These are phyloP conservation scores for Diadophis punctatus DNA, from an alignment of 2,113 vertebrate genomes.

Conservation along the genomic window DNA sequence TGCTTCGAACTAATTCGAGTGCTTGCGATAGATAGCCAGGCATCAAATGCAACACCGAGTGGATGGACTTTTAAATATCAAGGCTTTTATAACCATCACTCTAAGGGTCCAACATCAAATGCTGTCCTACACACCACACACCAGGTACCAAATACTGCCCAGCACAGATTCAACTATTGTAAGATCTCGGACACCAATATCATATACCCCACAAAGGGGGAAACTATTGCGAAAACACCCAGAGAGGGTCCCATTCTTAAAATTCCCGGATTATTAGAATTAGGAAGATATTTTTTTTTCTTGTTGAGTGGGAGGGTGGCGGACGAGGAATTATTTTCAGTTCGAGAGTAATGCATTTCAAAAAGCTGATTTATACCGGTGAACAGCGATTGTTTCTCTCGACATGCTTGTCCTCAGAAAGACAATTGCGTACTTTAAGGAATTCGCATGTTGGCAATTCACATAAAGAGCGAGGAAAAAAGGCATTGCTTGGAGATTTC, in stretches of 20 bases:
- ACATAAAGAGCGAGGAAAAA: neutral
- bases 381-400: neutral
- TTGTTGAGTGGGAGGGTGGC: neutral
- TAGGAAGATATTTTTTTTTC: neutral
- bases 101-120: neutral
- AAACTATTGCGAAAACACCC: neutral
- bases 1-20: neutral
- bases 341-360: neutral
- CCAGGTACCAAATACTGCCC: neutral
- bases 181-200: neutral
- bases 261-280: neutral
- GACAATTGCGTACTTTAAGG: accelerated
- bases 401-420: neutral
- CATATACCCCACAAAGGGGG: neutral
- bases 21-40: neutral
- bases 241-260: neutral
- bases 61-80: neutral
- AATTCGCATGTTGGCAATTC: conserved; percentile 9
- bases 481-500: neutral
- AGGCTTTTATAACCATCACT: neutral
- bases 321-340: neutral
- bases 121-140: neutral
- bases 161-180: neutral
- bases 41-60: neutral
- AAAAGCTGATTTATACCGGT: neutral